phyloP scores from a whole-genome alignment of 2,888 invertebrate genomes.

The Tetramorium bicarinatum region DNA sequence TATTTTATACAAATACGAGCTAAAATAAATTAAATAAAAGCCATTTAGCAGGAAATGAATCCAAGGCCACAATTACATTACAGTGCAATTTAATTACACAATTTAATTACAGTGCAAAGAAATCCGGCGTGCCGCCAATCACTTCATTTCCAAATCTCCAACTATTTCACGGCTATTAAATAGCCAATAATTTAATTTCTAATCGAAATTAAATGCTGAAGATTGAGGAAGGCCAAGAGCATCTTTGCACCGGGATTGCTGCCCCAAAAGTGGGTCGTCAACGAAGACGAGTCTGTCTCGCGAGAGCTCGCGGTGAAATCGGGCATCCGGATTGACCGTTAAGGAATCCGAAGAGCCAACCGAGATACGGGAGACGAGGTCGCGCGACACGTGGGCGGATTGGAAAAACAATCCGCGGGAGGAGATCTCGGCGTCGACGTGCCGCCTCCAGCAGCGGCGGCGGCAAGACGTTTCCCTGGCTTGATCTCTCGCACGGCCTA shows the following conservation, averaged over 20 bases:
- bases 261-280: constrained; percentile 3
- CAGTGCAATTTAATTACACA: no score
- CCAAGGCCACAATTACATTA: neutral
- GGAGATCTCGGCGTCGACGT: neutral
- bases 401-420: constrained; percentile 2
- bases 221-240: neutral
- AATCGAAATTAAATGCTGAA: neutral
- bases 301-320: constrained; percentile 15
- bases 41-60: neutral
- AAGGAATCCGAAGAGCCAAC: constrained; percentile 4
- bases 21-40: no score
- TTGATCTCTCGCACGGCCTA: constrained; percentile 79
- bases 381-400: neutral
- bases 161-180: neutral
- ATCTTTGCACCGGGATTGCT: neutral
- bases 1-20: neutral
- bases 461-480: constrained; percentile 69
- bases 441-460: neutral
- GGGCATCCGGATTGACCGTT: neutral
- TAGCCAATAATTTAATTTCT: neutral
- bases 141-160: neutral
- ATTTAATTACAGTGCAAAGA: neutral
- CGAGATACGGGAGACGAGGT: neutral
- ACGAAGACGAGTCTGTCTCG: neutral
- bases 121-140: neutral